phyloP scores from a whole-genome alignment of 1,140 invertebrate genomes.

The Hermetia illucens region DNA sequence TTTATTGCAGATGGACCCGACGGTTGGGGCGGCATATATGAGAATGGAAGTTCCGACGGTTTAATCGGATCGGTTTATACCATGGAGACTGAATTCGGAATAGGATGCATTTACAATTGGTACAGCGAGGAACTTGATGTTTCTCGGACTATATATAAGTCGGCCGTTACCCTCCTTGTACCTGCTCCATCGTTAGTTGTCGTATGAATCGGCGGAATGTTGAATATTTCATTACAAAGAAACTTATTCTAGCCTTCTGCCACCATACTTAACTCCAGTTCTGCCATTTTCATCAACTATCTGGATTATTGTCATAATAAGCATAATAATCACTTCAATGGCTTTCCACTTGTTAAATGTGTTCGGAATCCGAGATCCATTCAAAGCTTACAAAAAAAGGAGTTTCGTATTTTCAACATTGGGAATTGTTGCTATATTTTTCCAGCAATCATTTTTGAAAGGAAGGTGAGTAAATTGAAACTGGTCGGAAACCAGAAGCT shows the following conservation, averaged over 20 bases:
- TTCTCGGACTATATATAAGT: slow-evolving; percentile 20
- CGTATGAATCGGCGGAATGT: too few relatives aligned
- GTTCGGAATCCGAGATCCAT: too few relatives aligned
- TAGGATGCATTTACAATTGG: slow-evolving; percentile 29
- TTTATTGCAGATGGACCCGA: slow-evolving; percentile 18
- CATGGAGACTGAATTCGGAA: slow-evolving; percentile 23
- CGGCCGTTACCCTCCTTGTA: slow-evolving; percentile 20
- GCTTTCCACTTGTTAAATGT: slow-evolving; percentile 17
- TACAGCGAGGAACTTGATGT: slow-evolving; percentile 22
- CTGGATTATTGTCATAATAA: slow-evolving; percentile 17
- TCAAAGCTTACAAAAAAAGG: slow-evolving; percentile 6
- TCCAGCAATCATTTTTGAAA: slow-evolving; percentile 22
- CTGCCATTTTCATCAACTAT: slow-evolving; percentile 16
- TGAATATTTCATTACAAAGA: too few relatives aligned
- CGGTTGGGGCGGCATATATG: slow-evolving; percentile 24
- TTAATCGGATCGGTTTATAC: slow-evolving; percentile 20
- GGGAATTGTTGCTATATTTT: slow-evolving; percentile 24
- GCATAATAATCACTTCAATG: slow-evolving; percentile 12
- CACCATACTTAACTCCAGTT: slow-evolving; percentile 19
- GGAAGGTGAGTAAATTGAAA: too few relatives aligned
- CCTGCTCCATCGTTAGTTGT: slow-evolving; percentile 23
- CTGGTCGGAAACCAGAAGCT: too few relatives aligned
- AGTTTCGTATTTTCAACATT: slow-evolving; percentile 5
- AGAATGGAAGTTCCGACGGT: slow-evolving; percentile 19
- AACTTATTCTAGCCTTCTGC: slow-evolving; percentile 1